Evolutionary conservation across 2,113 vertebrate genomes (phyloP).

Genomic region (Nycticebus coucang): DNA sequence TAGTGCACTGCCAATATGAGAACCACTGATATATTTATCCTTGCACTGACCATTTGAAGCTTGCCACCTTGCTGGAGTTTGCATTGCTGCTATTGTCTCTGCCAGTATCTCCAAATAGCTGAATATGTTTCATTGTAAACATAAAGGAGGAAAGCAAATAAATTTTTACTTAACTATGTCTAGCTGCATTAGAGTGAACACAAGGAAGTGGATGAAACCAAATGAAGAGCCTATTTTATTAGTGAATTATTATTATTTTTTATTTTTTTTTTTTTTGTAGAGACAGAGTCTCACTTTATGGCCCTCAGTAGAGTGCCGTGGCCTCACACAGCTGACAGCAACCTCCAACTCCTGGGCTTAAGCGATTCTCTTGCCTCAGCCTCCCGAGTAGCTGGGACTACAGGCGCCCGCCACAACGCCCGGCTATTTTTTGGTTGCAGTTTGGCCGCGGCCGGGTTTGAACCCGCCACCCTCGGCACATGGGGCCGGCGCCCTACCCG

Average conservation of each 20-base stretch:
- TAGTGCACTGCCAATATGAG: background rate
- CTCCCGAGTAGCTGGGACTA: no score
- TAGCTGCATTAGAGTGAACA: background rate
- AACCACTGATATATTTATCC: background rate
- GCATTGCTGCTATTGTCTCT: background rate
- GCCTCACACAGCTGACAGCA: no score
- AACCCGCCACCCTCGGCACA: no score
- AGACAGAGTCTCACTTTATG: no score
- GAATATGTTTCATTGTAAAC: background rate
- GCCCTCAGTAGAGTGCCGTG: no score
- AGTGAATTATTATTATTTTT: slow-evolving; percentile 9
- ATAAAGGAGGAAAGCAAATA: background rate
- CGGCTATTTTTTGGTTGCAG: no score
- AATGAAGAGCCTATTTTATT: slow-evolving; percentile 9
- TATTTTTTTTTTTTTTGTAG: no score
- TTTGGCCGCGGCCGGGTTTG: no score
- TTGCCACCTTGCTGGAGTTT: background rate
- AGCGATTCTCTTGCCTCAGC: no score
- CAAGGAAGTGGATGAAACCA: background rate
- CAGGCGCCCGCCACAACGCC: no score
- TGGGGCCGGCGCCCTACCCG: no score
- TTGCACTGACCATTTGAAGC: background rate
- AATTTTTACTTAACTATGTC: background rate
- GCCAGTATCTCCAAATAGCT: background rate
- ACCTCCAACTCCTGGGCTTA: no score